Evolutionary conservation across 2,113 vertebrate genomes (phyloP).

Genomic region (Pelecanoides urinatrix): DNA sequence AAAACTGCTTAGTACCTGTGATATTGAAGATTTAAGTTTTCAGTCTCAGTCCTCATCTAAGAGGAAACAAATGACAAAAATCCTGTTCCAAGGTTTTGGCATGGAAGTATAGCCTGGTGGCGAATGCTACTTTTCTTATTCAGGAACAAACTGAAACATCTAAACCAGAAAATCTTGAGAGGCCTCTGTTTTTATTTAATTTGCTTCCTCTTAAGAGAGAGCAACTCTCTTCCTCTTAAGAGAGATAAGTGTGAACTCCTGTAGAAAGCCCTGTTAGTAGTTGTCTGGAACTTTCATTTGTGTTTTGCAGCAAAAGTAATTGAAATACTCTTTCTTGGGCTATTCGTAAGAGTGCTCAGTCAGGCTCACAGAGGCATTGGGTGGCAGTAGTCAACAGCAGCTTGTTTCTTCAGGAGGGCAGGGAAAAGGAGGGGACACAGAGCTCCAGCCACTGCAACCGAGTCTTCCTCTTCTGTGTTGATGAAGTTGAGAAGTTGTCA

Average conservation of each 20-base stretch:
- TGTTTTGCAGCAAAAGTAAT: neutral
- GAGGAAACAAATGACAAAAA: neutral
- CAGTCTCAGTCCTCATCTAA: neutral
- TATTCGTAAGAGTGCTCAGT: neutral
- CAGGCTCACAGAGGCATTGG: neutral
- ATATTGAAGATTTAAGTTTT: neutral
- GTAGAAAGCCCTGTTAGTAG: neutral
- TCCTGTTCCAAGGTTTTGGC: neutral
- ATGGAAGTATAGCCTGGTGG: neutral
- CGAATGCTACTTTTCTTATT: neutral
- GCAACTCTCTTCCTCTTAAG: neutral
- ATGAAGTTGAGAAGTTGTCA: neutral
- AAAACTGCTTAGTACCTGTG: neutral
- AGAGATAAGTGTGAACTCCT: neutral
- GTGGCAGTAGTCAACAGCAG: neutral
- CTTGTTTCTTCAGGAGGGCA: neutral
- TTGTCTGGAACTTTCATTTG: neutral
- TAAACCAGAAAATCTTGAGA: neutral
- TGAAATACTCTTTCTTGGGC: neutral
- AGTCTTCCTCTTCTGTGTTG: neutral
- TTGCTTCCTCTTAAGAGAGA: neutral
- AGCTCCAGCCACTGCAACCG: neutral
- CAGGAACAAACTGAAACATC: neutral
- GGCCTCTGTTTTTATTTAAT: neutral
- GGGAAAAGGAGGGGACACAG: rapidly evolving